These are phyloP conservation scores for Capitella teleta DNA, from an alignment of 1,140 invertebrate genomes.

Conservation along the genomic window DNA sequence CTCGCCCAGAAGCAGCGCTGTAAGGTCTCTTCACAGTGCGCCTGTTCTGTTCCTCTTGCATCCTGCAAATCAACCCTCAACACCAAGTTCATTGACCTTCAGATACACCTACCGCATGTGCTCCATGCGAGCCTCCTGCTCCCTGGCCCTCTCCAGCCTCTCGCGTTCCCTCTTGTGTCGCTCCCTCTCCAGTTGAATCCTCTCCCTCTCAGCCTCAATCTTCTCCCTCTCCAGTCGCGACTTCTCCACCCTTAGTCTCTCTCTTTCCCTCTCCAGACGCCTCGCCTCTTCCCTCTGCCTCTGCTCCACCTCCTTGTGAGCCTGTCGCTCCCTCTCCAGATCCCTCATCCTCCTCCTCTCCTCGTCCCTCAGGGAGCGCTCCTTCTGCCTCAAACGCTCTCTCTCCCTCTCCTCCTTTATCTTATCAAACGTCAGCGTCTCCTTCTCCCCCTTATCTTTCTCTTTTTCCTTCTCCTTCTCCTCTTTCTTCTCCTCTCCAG, in stretches of 20 bases:
- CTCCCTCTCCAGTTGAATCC: constrained; percentile 59
- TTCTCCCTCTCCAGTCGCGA: constrained; percentile 64
- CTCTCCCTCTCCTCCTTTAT: constrained; percentile 68
- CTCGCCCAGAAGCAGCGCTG: no score
- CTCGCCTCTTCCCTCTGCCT: constrained; percentile 67
- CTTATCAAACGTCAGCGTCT: no score
- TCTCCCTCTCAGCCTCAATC: constrained; percentile 50
- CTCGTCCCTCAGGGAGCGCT: constrained; percentile 58
- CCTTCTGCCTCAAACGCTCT: constrained; percentile 62
- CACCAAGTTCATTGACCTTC: background rate
- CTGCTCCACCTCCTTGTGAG: constrained; percentile 63
- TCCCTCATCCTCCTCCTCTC: constrained; percentile 62
- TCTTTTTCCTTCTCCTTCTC: no score
- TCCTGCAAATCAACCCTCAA: no score
- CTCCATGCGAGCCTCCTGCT: constrained; percentile 59
- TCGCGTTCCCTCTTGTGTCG: constrained; percentile 68
- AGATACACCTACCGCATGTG: constrained; percentile 17
- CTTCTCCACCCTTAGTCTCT: constrained; percentile 50
- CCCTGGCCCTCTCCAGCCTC: constrained; percentile 66
- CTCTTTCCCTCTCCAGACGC: constrained; percentile 52
- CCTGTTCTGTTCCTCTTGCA: no score
- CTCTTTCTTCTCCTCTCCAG: no score
- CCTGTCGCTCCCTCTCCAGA: constrained; percentile 40
- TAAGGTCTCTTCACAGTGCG: no score
- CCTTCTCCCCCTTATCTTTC: no score